Percentiles rank a stretch among this genome's conserved stretches.
phyloP scores from a whole-genome alignment of 2,888 invertebrate genomes.

The Eupithecia dodoneata region DNA sequence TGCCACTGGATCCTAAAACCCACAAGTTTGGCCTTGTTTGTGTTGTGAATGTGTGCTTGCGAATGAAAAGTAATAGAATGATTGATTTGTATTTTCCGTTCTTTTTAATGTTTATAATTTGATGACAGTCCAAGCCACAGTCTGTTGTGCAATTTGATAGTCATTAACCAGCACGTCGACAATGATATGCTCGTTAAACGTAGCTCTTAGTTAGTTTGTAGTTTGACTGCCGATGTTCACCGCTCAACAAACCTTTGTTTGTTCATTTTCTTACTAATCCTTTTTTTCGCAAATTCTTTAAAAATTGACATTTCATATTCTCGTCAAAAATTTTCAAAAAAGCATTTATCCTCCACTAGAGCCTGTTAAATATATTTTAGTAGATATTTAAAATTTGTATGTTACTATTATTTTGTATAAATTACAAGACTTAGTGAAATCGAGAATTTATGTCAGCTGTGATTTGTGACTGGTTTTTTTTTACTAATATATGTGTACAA shows the following conservation, averaged over 20 bases:
- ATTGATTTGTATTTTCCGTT: constrained; percentile 23
- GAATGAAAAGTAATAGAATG: constrained; percentile 10
- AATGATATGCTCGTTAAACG: constrained; percentile 20
- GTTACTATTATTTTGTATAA: constrained; percentile 75
- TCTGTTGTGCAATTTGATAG: constrained; percentile 26
- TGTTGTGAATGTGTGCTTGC: constrained; percentile 29
- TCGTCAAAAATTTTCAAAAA: constrained; percentile 53
- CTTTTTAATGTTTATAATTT: constrained; percentile 21
- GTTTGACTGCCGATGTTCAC: constrained; percentile 59
- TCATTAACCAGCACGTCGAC: constrained; percentile 21
- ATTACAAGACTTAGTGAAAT: constrained; percentile 82
- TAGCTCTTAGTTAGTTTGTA: constrained; percentile 46
- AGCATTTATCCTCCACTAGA: constrained; percentile 73
- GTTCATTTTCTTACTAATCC: constrained; percentile 55
- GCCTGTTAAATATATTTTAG: constrained; percentile 64
- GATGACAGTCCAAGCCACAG: constrained; percentile 19
- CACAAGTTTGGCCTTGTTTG: constrained; percentile 19
- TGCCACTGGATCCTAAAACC: constrained; percentile 15
- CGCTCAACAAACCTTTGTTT: constrained; percentile 60
- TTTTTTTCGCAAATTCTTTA: constrained; percentile 40
- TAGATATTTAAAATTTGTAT: constrained; percentile 66
- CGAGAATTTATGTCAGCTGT: constrained; percentile 84
- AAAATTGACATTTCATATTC: constrained; percentile 33
- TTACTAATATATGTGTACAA: constrained; percentile 79
- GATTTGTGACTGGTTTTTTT: constrained; percentile 83